Evolutionary conservation across 2,888 invertebrate genomes (phyloP), one percentile per base, ranked within the genome.

Genomic region (Eugnorisma glareosa): DNA sequence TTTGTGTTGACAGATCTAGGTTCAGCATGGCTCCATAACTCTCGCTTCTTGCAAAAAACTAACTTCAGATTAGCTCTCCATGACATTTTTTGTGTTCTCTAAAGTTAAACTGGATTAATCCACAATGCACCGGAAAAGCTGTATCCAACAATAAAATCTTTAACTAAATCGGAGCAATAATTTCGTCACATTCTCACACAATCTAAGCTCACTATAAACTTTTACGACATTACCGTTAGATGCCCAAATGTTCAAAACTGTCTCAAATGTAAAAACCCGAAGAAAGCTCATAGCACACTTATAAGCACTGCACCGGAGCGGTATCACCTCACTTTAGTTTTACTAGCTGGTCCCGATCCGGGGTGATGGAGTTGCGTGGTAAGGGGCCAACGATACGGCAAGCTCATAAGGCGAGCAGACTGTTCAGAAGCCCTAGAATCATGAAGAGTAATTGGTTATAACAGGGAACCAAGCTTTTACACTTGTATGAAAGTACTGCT

Each of bases 201-300:
- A 75, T 74, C 48, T 73, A 51, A 74, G 31, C 43, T 75, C 35
- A 2, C 35, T 37, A 72, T 75, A 67, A 75, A 73, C 13, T 73
- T 83, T 70, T 48, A 73, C 63, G 74, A 70, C 66, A 57, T 72
- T 77, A 82, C 78, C 72, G 74, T 83, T 86, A 82, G 6, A n/a
- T 37, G 18, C 48, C 69, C 57, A 77, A 77, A 73, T 67, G 35
- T 75, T 72, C 40, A 7, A 81, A 72, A 66, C 51, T 75, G 54
- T 75, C 61, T 68, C 43, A 66, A 59, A 71, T 61, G 28, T 82
- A 61, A 73, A 75, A 77, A 67, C 31, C n/a, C 75, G 40, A 71
- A 59, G 37, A 81, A 40, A 85, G 40, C 8, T 64, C 40, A 64
- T 8, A 40, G 2, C 40, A 40, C 40, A 40, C n/a, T 40, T 40